Base-by-base conservation (phyloP, 23 tunicate species). In the Styela clava region DNA sequence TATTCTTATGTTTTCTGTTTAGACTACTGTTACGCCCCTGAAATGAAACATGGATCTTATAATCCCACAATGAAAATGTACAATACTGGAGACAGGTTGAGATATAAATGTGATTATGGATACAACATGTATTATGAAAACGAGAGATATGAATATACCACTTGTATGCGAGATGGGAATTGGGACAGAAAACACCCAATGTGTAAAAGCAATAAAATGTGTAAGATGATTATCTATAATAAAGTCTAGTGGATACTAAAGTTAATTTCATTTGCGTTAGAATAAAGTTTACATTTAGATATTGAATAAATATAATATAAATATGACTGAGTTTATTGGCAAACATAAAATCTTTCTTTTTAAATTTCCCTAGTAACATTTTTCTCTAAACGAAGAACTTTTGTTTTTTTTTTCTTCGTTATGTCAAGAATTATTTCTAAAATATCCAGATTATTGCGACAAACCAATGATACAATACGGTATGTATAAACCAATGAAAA, bases 401-500 rank as follows among this genome's bases (percentile, higher is more conserved):
- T n/a, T n/a, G n/a, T n/a, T n/a, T n/a, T n/a, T n/a, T n/a, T n/a
- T n/a, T n/a, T n/a, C n/a, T n/a, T n/a, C n/a, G n/a, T n/a, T n/a
- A n/a, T n/a, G n/a, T n/a, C n/a, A n/a, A n/a, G n/a, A n/a, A n/a
- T n/a, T n/a, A n/a, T n/a, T n/a, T n/a, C n/a, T n/a, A n/a, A 73
- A 31, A 31, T 33, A n/a, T 31, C 0, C 78, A 73, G 78, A 73
- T 31, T 73, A 73, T 35, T 73, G 78, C 61, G 44, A 73, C n/a
- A 28, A 28, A 73, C 78, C 78, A 24, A 73, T 16, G 27, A 24
- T 73, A 28, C 62, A 73, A 27, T 22, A 73, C 61, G 78, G 78
- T 24, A 73, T 24, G 78, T 73, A 73, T 61, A 73, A 34, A 35
- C 78, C 78, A 34, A 35, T 35, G 78, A 28, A 33, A 61, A 73